phyloP scores from a whole-genome alignment of 92 coral and sea anemone genomes.

The Diadumene lineata region DNA sequence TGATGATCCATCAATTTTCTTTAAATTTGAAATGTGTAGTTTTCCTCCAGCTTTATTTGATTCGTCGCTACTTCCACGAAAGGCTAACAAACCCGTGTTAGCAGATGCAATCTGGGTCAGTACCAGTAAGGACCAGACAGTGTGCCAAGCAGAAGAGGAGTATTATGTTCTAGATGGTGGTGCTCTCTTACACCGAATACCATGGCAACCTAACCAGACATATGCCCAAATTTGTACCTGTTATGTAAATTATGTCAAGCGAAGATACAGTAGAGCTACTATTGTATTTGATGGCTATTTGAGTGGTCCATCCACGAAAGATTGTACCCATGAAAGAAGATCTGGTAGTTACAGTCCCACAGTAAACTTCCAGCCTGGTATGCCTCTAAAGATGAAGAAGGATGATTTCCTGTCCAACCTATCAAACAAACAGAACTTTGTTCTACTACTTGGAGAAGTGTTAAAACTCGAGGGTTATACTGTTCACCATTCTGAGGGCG shows the following conservation, averaged over 20 bases:
- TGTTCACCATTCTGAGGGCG: conserved; percentile 15
- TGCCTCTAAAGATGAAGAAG: conserved; percentile 22
- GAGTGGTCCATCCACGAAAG: conserved; percentile 53
- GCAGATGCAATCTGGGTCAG: conserved; percentile 48
- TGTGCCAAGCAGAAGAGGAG: conserved; percentile 5
- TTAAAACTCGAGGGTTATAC: background rate
- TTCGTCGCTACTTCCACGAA: conserved; percentile 33
- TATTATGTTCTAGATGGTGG: conserved; percentile 52
- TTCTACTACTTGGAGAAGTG: background rate
- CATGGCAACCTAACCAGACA: conserved; percentile 42
- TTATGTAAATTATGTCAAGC: conserved; percentile 28
- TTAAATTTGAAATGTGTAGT: conserved; percentile 49
- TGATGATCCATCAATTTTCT: conserved; percentile 26
- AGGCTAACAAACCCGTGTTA: conserved; percentile 52
- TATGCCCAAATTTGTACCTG: conserved; percentile 22
- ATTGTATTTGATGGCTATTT: conserved; percentile 61
- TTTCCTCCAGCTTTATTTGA: conserved; percentile 55
- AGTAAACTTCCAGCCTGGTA: background rate
- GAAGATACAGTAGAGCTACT: conserved; percentile 38
- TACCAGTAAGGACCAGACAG: conserved; percentile 16
- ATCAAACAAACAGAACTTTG: conserved; percentile 3
- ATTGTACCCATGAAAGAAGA: conserved; percentile 44
- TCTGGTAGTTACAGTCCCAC: background rate
- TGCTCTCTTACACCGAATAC: conserved; percentile 44
- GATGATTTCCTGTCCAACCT: conserved; percentile 11